Conservation (phyloP, 2,797 vertebrate species). For the Mastacembelus armatus region DNA sequence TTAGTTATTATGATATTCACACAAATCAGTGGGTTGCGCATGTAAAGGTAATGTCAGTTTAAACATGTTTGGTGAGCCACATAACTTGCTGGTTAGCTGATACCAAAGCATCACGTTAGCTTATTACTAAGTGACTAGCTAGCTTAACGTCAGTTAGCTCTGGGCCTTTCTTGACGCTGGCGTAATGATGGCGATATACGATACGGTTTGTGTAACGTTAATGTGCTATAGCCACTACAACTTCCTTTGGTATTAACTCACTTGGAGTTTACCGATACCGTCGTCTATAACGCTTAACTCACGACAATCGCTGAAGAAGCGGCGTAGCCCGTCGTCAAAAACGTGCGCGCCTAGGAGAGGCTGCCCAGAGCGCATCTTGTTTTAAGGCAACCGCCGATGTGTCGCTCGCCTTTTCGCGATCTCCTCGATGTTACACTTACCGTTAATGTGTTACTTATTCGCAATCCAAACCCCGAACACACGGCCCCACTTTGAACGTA, state of each 20-base stretch:
- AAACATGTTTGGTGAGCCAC: not conserved
- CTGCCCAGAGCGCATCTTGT: constrained; percentile 63
- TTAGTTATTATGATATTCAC: not conserved
- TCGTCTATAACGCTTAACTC: constrained; percentile 10
- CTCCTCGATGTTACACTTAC: constrained; percentile 67
- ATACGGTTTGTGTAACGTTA: not conserved
- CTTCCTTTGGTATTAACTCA: not conserved
- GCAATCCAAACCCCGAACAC: constrained; percentile 52
- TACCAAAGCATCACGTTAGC: not conserved
- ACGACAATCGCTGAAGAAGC: constrained; percentile 7
- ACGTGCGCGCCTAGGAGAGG: constrained; percentile 74
- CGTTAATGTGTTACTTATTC: constrained; percentile 46
- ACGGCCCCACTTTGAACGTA: constrained; percentile 26
- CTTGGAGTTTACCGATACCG: not conserved
- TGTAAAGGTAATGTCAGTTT: not conserved
- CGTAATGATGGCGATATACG: not conserved
- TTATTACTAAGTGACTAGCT: constrained; percentile 30
- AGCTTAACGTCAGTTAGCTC: constrained; percentile 18
- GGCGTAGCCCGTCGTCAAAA: constrained; percentile 54
- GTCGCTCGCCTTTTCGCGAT: constrained; percentile 63
- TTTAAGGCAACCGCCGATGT: constrained; percentile 70
- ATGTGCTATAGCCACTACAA: fast-evolving
- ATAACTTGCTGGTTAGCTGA: not conserved
- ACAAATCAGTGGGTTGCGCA: fast-evolving
- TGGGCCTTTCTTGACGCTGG: constrained; percentile 14